phyloP scores from a whole-genome alignment of 2,797 vertebrate species.

The Enteromius thamalakanensis region DNA sequence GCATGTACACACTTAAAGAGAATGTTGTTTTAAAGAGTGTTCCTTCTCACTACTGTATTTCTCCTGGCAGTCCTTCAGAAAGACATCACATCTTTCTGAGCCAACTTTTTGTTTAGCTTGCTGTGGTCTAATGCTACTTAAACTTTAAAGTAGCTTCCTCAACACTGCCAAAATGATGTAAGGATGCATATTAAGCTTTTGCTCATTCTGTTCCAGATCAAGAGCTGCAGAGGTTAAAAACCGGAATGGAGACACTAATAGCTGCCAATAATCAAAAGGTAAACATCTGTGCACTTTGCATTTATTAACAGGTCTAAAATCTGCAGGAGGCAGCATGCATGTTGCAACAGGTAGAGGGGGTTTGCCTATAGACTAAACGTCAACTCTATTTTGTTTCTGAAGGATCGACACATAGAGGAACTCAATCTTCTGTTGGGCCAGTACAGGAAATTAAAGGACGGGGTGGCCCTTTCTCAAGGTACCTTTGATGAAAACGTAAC shows the following conservation, averaged over 20 bases:
- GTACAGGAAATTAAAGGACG: conserved; percentile 88
- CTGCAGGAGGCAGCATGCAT: background rate
- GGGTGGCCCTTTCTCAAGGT: conserved; percentile 73
- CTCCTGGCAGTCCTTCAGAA: conserved; percentile 11
- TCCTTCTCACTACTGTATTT: background rate
- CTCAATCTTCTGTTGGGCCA: conserved; percentile 84
- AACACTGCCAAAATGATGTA: conserved; percentile 4
- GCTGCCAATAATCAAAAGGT: conserved; percentile 95
- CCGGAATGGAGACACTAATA: conserved; percentile 91
- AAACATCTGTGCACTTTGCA: background rate
- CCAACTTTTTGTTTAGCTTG: background rate
- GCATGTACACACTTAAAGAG: background rate
- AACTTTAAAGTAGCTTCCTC: background rate
- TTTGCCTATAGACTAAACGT: background rate
- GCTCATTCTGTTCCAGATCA: conserved; percentile 78
- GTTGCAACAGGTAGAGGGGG: background rate
- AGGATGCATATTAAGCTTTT: background rate
- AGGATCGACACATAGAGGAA: conserved; percentile 96
- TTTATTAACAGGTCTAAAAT: background rate
- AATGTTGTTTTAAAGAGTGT: background rate
- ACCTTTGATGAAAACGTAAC: background rate
- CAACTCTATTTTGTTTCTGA: conserved; percentile 18
- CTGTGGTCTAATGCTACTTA: background rate
- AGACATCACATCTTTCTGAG: background rate
- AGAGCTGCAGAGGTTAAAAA: conserved; percentile 91